Conservation (phyloP, 2,797 vertebrate species). For the Enteromius thamalakanensis region DNA sequence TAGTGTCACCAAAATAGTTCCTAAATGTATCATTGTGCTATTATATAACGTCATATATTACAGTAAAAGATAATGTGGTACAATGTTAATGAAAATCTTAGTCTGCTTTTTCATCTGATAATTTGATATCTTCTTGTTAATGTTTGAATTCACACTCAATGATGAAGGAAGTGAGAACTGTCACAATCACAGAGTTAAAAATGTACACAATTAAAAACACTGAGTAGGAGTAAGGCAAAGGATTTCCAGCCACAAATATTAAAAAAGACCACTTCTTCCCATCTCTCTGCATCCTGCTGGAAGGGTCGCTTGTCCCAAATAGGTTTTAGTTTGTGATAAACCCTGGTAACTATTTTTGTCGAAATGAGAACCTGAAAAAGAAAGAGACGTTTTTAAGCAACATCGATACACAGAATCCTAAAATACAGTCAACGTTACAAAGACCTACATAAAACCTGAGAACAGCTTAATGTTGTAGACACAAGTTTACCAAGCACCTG, state of each 20-base stretch:
- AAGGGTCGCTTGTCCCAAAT: background rate
- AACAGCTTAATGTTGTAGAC: background rate
- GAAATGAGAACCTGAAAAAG: constrained; percentile 79
- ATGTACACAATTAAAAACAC: background rate
- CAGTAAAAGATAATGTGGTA: background rate
- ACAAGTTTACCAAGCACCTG: too few relatives aligned
- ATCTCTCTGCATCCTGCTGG: background rate
- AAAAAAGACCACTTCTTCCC: background rate
- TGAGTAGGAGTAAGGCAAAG: background rate
- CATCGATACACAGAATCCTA: background rate
- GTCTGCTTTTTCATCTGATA: background rate
- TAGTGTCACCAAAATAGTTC: background rate
- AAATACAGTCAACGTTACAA: too few relatives aligned
- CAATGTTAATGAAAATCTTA: background rate
- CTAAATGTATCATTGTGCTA: background rate
- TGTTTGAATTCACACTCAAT: background rate
- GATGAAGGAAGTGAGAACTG: background rate
- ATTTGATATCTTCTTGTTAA: background rate
- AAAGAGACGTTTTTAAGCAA: constrained; percentile 11
- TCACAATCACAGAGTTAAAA: background rate
- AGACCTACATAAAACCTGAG: background rate
- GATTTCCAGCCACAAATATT: background rate
- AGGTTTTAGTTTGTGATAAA: background rate
- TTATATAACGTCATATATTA: background rate
- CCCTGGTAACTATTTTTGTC: constrained; percentile 67